Percentiles rank a stretch among this genome's conserved stretches.
phyloP scores from a whole-genome alignment of 2,797 vertebrate species.

The Chaetophractus vellerosus region DNA sequence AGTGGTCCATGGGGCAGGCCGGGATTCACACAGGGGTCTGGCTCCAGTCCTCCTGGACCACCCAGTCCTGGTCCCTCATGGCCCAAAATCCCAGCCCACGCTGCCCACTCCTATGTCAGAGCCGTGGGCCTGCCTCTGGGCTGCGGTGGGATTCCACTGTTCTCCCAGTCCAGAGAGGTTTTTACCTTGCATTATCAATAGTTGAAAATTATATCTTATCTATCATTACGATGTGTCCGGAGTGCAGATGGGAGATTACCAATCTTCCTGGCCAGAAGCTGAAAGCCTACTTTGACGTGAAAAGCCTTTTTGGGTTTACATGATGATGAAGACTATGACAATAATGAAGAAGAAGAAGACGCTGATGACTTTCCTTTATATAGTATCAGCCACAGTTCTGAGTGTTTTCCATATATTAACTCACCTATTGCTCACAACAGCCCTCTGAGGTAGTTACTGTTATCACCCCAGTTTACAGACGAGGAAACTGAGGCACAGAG shows the following conservation, averaged over 20 bases:
- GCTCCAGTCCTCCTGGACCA: neutral
- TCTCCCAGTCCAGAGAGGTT: no score
- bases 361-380: neutral
- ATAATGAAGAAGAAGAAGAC: neutral
- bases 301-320: neutral
- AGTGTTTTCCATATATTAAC: fast-evolving
- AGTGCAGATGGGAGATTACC: neutral
- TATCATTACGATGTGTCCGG: neutral
- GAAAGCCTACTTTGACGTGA: neutral
- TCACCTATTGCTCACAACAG: neutral
- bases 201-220: neutral
- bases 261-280: neutral
- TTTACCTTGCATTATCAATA: neutral
- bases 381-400: neutral
- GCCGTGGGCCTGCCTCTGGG: neutral
- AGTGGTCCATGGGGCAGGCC: no score
- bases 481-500: no score
- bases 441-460: neutral
- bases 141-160: neutral
- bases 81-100: neutral
- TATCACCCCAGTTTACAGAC: neutral
- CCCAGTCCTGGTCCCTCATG: neutral
- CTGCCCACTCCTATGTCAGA: fast-evolving
- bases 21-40: neutral
- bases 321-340: neutral